Base-by-base conservation (phyloP, 2,113 vertebrate genomes). In the Cyprinodon tularosa region DNA sequence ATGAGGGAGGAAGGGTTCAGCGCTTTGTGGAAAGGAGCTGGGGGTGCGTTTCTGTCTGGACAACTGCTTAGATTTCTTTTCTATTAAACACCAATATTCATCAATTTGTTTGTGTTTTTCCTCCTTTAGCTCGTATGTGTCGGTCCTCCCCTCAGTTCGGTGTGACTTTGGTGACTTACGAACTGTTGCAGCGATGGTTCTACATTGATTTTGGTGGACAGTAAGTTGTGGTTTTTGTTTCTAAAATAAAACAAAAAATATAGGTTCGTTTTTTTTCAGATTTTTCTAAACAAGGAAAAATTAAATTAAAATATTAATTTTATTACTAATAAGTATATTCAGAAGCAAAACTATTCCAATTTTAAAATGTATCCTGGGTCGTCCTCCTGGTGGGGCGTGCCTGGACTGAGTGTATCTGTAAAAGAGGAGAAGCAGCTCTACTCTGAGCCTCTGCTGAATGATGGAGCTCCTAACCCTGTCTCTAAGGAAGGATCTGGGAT, bases 101-200 rank as follows among this genome's bases (percentile, higher is more conserved):
- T 4, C 62, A 0, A 71, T 47, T 4, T n/a, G 6, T n/a, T 0
- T 44, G 36, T 61, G 13, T 71, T 78, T 62, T 47, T n/a, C 50
- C 42, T 9, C 9, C 14, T 71, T 3, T 92, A 99, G 98, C 98
- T 83, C 97, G 98, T 20, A 97, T 99, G 77, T 99, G 96, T 91
- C 95, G 98, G 75, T 99, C 98, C 14, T 99, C 98, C 8, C 98
- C 98, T 60, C 98, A 99, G 93, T 99, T 99, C 75, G 98, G 96
- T 62, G 98, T 99, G 66, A 99, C 97, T 62, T 88, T 99, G 93
- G 89, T 99, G 82, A 99, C 97, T 62, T 99, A 99, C 0, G 98
- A 99, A 83, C 96, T 99, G 78, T 90, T 99, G 59, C 98, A 99
- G 95, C 92, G 96, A 80, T 99, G 98, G 97, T 94, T 99, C 76